Evolutionary conservation across 2,888 invertebrate genomes (phyloP), one percentile per base, ranked within the genome.

Genomic region (Lithophane ornitopus): DNA sequence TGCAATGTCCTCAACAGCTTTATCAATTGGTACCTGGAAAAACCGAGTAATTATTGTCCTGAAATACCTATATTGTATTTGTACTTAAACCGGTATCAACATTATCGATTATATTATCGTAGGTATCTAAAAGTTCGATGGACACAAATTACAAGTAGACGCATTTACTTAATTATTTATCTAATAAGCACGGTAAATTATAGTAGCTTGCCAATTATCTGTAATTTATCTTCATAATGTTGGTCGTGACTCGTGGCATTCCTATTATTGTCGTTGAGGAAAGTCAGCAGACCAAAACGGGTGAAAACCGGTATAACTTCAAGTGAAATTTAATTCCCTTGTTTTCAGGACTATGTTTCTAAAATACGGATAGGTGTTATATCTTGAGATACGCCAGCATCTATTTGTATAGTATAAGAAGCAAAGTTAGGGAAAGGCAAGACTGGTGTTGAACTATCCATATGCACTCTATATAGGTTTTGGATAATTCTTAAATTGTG

Each of bases 81-180:
- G 41, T 49, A 78, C 9, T 70, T 2, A 70, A 66, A 56, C 71
- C 39, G 28, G 44, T 66, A 68, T 84, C 46, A 52, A 39, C 49
- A 14, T 56, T 63, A 78, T 67, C 54, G 46, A 82, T 76, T 63
- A 1, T 22, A 12, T 39, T 28, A 28, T 58, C 39, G 26, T 54
- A n/a, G n/a, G n/a, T n/a, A 83, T 80, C 84, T 49, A 3, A 22
- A 59, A 80, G 67, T 84, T 84, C 72, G 80, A 49, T 82, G 70
- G 6, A 66, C 70, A 82, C 59, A 59, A 59, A 26, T 34, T 59
- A 16, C 26, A 14, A 54, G 41, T 49, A 70, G 26, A 69, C 59
- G 9, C 46, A 49, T 54, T 54, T 16, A 22, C 44, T 49, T 49
- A 28, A 41, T 41, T 54, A 54, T 65, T 46, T 78, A 59, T 54